Evolutionary conservation across 2,797 vertebrate genomes (phyloP).

Genomic region (Anguilla marmorata): DNA sequence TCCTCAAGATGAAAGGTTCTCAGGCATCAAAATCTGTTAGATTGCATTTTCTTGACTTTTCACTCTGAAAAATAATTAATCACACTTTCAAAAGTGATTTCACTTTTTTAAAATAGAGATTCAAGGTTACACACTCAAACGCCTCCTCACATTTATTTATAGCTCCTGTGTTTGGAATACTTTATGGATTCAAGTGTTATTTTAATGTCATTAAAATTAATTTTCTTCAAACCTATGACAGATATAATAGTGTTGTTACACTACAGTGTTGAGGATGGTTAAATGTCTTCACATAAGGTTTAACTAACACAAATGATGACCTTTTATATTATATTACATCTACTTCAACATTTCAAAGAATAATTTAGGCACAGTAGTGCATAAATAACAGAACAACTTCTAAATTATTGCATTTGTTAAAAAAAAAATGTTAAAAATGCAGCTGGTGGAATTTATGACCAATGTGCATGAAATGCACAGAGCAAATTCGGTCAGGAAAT

Average conservation of each 20-base stretch:
- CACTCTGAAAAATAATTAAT: not conserved
- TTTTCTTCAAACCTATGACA: not conserved
- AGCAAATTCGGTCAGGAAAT: too few species aligned
- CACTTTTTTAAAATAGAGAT: not conserved
- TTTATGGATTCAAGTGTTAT: constrained; percentile 4
- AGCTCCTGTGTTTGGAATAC: constrained; percentile 23
- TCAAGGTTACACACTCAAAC: not conserved
- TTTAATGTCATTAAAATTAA: not conserved
- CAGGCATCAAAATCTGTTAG: constrained; percentile 18
- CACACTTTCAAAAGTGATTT: not conserved
- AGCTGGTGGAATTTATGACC: not conserved
- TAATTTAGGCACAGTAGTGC: not conserved
- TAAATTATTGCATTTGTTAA: not conserved
- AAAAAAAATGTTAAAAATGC: not conserved
- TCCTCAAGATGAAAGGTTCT: constrained; percentile 7
- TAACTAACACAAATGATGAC: not conserved
- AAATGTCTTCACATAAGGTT: not conserved
- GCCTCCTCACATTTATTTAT: not conserved
- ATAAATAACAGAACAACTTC: not conserved
- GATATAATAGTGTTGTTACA: not conserved
- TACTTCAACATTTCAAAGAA: not conserved
- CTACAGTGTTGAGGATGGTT: not conserved
- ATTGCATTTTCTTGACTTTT: not conserved
- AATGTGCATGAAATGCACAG: too few species aligned
- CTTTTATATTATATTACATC: not conserved